Conservation (phyloP, 2,888 invertebrate genomes). For the Phaonia tiefii region DNA sequence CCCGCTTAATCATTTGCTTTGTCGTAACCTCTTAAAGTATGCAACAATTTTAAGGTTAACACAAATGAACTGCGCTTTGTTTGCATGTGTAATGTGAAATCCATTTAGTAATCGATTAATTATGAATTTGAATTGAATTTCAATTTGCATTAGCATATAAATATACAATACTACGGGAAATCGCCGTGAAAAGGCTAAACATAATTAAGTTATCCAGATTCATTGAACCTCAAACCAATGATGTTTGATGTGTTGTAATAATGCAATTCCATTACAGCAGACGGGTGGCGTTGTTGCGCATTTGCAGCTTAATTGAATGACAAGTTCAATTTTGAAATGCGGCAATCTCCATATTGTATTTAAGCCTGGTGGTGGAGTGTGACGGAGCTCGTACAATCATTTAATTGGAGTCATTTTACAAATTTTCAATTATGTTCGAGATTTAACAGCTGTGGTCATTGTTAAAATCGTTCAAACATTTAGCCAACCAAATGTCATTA, state of each 20-base stretch:
- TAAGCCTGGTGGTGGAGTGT: neutral
- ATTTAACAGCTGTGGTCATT: neutral
- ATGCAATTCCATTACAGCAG: neutral
- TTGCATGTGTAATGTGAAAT: neutral
- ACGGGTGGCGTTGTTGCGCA: neutral
- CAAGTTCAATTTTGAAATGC: neutral
- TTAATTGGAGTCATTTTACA: too few species aligned
- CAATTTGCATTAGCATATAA: conserved; percentile 42
- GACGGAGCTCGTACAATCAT: neutral
- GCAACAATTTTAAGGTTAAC: neutral
- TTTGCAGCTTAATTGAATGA: too few species aligned
- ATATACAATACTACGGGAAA: conserved; percentile 11
- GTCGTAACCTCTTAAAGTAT: neutral
- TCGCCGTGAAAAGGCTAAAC: conserved; percentile 29
- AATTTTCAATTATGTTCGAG: too few species aligned
- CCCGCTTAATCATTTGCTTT: neutral
- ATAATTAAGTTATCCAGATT: neutral
- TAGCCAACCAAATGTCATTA: too few species aligned
- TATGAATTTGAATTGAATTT: conserved; percentile 29
- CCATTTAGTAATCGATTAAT: too few species aligned
- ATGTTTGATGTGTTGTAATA: neutral
- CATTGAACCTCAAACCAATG: neutral
- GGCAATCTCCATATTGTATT: neutral
- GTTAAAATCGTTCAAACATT: too few species aligned
- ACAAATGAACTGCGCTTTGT: neutral